Evolutionary conservation across 2,888 invertebrate species (phyloP), one percentile per base, ranked within the genome.

Genomic region (Xestia c-nigrum): DNA sequence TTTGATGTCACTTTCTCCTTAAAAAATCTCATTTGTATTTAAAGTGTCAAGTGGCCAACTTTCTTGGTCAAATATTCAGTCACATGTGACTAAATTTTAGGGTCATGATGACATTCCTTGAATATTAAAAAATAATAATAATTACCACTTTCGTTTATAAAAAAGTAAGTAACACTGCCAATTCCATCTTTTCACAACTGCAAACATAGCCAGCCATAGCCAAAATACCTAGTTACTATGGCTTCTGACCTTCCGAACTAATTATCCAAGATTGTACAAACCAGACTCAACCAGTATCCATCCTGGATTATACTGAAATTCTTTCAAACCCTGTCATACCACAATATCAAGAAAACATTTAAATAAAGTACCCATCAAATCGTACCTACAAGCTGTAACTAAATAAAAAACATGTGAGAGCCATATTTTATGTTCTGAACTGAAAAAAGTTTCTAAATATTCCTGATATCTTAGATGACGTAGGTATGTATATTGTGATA

Each of bases 1-100:
- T 89, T 90, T 90, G 89, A 85, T 90, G 90, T 87, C 89, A 94
- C 95, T 95, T 95, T 95, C 95, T 93, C 95, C 91, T 78, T 85
- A 84, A 87, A 87, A 73, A 86, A 75, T 64, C 72, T 69, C 31
- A 69, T 78, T 66, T 76, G 31, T 68, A 64, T 76, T 50, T 59
- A 64, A 31, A 64, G 65, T 21, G 66, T n/a, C 47, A 61, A 38
- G 47, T 83, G 80, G 63, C 72, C 77, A 79, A 84, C 78, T 85
- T 86, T 84, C 40, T 38, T 72, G 59, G n/a, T 52, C 50, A 76
- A 73, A 76, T 19, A 73, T 59, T 74, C 21, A 38, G 16, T 77
- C 57, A 71, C 57, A 84, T 66, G 59, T 66, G 31, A 63, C 24
- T 31, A 31, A 31, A 31, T 3, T 50, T 64, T 19, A 50, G 14